Evolutionary conservation across 2,113 vertebrate genomes (phyloP), one percentile per base, ranked within the genome.

Genomic region (Scophthalmus maximus): DNA sequence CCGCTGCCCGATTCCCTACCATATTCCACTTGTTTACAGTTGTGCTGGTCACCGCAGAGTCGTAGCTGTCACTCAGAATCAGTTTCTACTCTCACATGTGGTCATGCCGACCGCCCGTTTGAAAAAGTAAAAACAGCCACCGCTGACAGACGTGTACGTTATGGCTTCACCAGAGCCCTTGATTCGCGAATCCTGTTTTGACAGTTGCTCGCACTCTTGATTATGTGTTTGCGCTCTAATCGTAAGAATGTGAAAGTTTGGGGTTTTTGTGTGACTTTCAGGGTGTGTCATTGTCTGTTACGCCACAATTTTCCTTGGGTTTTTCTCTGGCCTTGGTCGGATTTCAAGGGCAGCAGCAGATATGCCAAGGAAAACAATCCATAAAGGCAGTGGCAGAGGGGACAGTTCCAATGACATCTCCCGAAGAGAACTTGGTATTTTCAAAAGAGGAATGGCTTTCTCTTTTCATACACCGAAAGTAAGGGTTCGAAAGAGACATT

Each of bases 1-100:
- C 30, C 6, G 9, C 65, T 36, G 59, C 59, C 38, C 1, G n/a
- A 29, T 69, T n/a, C 65, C 34, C 59, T 64, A 51, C 71, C 47
- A 51, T 15, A 30, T 53, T 49, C 76, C 76, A 59, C 62, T 87
- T 91, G 79, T 88, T 89, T 87, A 88, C 72, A 73, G 71, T 36
- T 30, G 5, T 18, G 27, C 76, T 49, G 69, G 59, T 71, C 73
- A 58, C 74, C 53, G 25, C 78, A 34, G 46, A 78, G 73, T 75
- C 52, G n/a, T 76, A 81, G 50, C 79, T 79, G 84, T 81, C 82
- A 76, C 67, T 87, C 83, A 79, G 23, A 76, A 58, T 81, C 73
- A 64, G n/a, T 74, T 70, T 57, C 42, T 61, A 56, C 57, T 79
- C 66, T 78, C 59, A 65, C 52, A 80, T 88, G 90, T 78, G 83